Evolutionary conservation across 2,113 vertebrate species (phyloP).

Genomic region (Urocolius indicus): DNA sequence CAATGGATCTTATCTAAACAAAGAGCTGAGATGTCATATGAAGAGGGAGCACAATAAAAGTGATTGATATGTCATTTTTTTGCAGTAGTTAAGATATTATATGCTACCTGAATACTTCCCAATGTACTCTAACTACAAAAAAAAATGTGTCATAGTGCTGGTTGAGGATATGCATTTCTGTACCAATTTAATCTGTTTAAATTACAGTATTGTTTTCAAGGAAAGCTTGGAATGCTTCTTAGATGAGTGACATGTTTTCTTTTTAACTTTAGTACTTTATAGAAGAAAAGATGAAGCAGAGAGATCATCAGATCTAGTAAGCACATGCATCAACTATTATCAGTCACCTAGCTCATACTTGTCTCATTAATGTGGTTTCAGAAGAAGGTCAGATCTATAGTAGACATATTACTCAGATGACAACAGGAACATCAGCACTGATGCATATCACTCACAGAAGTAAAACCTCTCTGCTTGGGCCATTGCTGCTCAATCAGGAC

Average conservation of each 20-base stretch:
- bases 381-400: constrained; percentile 50
- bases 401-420: constrained; percentile 10
- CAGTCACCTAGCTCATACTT: constrained; percentile 18
- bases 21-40: constrained; percentile 14
- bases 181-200: constrained; percentile 34
- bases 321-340: background rate
- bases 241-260: constrained; percentile 39
- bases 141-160: background rate
- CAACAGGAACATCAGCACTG: constrained; percentile 32
- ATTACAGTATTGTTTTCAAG: constrained; percentile 2
- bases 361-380: constrained; percentile 37
- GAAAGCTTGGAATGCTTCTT: constrained; percentile 12
- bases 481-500: constrained; percentile 12
- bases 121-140: background rate
- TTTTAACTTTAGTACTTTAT: constrained; percentile 18
- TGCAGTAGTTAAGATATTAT: background rate
- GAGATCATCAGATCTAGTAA: background rate
- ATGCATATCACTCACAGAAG: constrained; percentile 16
- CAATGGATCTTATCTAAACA: constrained; percentile 19
- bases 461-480: constrained; percentile 11
- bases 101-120: background rate
- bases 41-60: background rate
- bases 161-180: background rate
- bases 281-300: constrained; percentile 23
- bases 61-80: constrained; percentile 28